Evolutionary conservation across 2,888 invertebrate genomes (phyloP).

Genomic region (Melikaiella ostensackeni): DNA sequence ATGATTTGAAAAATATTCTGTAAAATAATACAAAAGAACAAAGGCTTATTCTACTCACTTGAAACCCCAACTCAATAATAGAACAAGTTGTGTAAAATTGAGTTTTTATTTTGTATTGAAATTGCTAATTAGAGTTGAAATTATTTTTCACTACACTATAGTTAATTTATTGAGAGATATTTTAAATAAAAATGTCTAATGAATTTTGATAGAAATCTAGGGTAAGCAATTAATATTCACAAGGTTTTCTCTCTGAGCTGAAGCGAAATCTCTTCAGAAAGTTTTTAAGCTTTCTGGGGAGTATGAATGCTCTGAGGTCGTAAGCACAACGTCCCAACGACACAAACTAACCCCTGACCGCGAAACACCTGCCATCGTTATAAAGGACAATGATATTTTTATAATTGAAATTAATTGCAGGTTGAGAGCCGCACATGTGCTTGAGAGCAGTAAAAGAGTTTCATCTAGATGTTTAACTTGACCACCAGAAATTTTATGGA

Average conservation of each 20-base stretch:
- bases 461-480: conserved; percentile 8
- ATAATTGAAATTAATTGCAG: conserved; percentile 76
- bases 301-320: conserved; percentile 45
- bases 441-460: conserved; percentile 39
- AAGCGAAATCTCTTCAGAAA: conserved; percentile 27
- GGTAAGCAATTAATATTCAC: conserved; percentile 32
- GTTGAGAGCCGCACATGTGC: conserved; percentile 57
- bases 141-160: background rate
- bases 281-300: conserved; percentile 34
- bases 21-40: too few relatives aligned
- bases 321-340: conserved; percentile 52
- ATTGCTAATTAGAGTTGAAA: too few relatives aligned
- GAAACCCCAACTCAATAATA: too few relatives aligned
- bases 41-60: background rate
- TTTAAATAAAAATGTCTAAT: background rate
- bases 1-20: background rate
- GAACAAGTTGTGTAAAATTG: too few relatives aligned
- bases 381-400: conserved; percentile 77
- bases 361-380: conserved; percentile 72
- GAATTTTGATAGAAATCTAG: background rate
- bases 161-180: background rate
- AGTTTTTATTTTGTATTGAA: too few relatives aligned
- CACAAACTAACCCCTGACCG: conserved; percentile 73
- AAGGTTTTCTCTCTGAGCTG: background rate
- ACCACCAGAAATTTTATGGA: background rate